Base-by-base conservation (phyloP, 2,797 vertebrate genomes). In the Chaunax sp. region DNA sequence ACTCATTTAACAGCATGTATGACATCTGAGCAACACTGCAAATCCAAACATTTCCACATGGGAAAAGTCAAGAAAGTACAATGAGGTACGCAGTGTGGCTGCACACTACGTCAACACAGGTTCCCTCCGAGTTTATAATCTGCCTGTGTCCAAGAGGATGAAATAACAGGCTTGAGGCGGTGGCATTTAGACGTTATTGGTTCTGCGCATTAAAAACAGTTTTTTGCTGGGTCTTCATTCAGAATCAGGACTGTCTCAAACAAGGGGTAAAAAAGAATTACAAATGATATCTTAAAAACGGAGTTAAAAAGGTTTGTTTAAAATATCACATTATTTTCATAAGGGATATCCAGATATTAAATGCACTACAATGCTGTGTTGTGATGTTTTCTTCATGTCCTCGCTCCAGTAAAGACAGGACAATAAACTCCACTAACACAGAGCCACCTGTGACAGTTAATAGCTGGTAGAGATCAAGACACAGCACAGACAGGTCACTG, bases 31-130 rank as follows among this genome's bases (percentile, higher is more conserved):
- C 81, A 85, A 85, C 56, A 44, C 62, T 6, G 70, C 23, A 7
- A 88, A 88, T 81, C 86, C 83, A 92, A 92, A 90, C 83, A 90
- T 87, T 92, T 89, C 91, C 90, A 92, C 89, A 90, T 90, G 90
- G 87, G 85, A 76, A 85, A 83, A 87, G 82, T 82, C 85, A 84
- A 88, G 82, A 87, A 90, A 90, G 83, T 89, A 88, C 84, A 90
- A 90, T 78, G 79, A 90, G 83, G 75, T 77, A 52, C 64, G 81
- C 74, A 70, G 71, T 71, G 75, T 26, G 68, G 85, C 80, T 44
- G 63, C 28, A 6, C 51, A 4, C 75, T 74, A 56, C 66, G 65
- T 66, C 75, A 75, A 78, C 67, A 81, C 66, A 62, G 46, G 66
- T 78, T 69, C 51, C 65, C 50, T 72, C 71, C 22, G 37, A 23